Percentiles rank a stretch among this genome's conserved stretches.
Evolutionary conservation across 2,888 invertebrate species (phyloP).

Genomic region (Sisyra nigra): DNA sequence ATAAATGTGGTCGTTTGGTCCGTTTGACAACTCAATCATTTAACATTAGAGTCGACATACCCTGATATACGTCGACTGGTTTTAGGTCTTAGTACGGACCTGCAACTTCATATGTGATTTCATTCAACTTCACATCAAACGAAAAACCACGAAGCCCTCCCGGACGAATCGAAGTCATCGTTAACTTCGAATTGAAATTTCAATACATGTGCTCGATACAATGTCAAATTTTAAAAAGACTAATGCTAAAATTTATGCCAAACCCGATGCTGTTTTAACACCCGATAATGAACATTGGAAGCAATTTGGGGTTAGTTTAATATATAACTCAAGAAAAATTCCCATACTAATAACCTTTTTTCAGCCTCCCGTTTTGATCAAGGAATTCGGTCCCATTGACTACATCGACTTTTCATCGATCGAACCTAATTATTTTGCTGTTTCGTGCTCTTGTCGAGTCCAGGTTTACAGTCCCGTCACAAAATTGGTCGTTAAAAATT

Average conservation of each 20-base stretch:
- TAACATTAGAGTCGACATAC: too few relatives aligned
- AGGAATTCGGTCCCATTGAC: constrained; percentile 86
- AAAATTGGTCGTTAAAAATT: constrained; percentile 63
- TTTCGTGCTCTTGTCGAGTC: constrained; percentile 81
- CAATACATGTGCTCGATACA: constrained; percentile 3
- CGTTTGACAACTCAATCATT: too few relatives aligned
- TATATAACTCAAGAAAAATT: constrained; percentile 4
- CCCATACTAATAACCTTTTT: constrained; percentile 11
- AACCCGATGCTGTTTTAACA: constrained; percentile 47
- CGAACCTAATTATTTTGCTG: constrained; percentile 81
- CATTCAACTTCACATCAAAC: too few relatives aligned
- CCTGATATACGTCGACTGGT: too few relatives aligned
- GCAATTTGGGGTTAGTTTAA: constrained; percentile 54
- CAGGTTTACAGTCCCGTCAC: constrained; percentile 76
- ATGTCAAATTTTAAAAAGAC: constrained; percentile 53
- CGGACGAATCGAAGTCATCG: too few relatives aligned
- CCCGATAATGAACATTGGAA: constrained; percentile 80
- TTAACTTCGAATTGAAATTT: too few relatives aligned
- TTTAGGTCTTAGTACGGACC: too few relatives aligned
- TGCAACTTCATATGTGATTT: too few relatives aligned
- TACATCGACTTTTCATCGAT: constrained; percentile 80
- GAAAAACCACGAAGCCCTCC: too few relatives aligned
- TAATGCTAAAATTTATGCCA: constrained; percentile 49
- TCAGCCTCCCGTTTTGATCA: constrained; percentile 70
- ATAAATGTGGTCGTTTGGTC: too few relatives aligned